phyloP scores from a whole-genome alignment of 2,888 invertebrate genomes.

The Cephus pulcher region DNA sequence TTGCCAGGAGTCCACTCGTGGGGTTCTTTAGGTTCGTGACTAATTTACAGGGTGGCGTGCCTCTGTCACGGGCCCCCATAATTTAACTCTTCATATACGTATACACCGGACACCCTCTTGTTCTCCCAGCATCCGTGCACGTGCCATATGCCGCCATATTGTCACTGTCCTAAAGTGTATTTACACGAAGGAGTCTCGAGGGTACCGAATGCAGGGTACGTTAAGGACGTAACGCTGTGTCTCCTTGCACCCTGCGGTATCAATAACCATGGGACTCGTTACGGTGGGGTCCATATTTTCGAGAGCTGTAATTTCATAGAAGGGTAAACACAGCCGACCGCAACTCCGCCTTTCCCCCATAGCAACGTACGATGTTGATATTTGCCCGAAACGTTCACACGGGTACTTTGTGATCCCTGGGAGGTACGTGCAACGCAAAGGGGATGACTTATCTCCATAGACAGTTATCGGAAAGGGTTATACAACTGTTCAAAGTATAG shows the following conservation, averaged over 20 bases:
- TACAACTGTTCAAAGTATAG: background rate
- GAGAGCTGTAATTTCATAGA: background rate
- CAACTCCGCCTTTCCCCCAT: background rate
- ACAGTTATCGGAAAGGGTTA: background rate
- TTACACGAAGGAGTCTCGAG: slow-evolving; percentile 22
- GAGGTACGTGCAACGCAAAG: background rate
- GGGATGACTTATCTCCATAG: background rate
- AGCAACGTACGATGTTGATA: background rate
- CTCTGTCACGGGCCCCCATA: background rate
- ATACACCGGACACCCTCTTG: background rate
- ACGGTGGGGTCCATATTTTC: background rate
- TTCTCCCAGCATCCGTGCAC: background rate
- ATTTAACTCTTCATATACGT: background rate
- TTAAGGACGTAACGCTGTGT: background rate
- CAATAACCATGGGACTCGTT: background rate
- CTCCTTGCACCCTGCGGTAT: background rate
- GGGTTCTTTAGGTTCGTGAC: background rate
- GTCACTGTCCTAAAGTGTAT: slow-evolving; percentile 30
- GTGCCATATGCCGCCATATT: slow-evolving; percentile 17
- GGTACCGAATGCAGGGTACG: background rate
- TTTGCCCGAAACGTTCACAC: background rate
- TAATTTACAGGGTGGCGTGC: background rate
- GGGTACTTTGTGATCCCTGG: background rate
- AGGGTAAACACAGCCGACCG: background rate
- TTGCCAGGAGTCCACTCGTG: background rate